phyloP scores from a whole-genome alignment of 1,140 invertebrate genomes.

The Heliconius hermathena region DNA sequence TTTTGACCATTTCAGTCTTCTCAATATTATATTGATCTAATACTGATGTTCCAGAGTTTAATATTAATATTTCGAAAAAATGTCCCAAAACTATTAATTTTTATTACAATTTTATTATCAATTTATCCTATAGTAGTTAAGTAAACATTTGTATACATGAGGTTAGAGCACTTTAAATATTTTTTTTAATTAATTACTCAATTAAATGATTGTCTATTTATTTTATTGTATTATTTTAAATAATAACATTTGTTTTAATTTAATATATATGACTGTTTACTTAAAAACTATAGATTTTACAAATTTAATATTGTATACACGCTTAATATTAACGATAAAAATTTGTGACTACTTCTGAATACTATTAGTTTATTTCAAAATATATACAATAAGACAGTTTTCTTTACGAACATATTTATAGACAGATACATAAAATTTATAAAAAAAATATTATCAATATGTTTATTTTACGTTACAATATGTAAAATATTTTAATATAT shows the following conservation, averaged over 20 bases:
- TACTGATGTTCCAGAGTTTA: slow-evolving; percentile 5
- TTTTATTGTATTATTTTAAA: background rate
- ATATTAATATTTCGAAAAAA: slow-evolving; percentile 21
- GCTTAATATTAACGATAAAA: background rate
- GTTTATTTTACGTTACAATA: background rate
- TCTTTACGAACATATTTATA: too few relatives aligned
- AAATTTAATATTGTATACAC: background rate
- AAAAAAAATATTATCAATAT: background rate
- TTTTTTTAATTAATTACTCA: background rate
- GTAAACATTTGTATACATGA: background rate
- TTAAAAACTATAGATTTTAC: background rate
- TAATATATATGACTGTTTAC: background rate
- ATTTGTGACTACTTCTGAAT: background rate
- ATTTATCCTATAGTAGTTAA: background rate
- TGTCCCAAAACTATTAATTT: slow-evolving; percentile 15
- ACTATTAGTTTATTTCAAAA: background rate
- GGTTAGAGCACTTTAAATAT: background rate
- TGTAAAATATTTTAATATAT: background rate
- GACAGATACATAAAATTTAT: background rate
- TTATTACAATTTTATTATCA: background rate
- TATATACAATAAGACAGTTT: background rate
- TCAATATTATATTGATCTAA: slow-evolving; percentile 1
- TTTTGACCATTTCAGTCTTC: slow-evolving; percentile 4
- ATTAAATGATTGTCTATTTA: background rate
- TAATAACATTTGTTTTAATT: background rate